Evolutionary conservation across 2,888 invertebrate species (phyloP).

Genomic region (Brenthis hecate): DNA sequence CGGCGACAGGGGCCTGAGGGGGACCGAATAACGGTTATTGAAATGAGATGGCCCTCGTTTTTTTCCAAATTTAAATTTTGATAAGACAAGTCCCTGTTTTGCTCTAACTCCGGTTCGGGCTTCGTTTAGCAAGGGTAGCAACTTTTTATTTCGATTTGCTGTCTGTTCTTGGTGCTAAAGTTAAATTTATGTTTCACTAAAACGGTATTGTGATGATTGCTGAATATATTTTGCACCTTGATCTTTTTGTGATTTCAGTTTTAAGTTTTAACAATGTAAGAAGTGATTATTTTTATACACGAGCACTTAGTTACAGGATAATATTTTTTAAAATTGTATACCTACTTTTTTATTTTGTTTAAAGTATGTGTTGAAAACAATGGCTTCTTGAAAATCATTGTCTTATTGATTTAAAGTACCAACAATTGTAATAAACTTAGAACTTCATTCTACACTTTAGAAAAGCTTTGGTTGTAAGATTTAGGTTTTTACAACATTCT

Average conservation of each 20-base stretch:
- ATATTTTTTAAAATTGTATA: no score
- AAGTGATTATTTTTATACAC: background rate
- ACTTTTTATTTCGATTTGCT: constrained; percentile 68
- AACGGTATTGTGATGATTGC: constrained; percentile 34
- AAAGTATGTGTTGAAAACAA: no score
- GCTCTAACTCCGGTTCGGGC: constrained; percentile 65
- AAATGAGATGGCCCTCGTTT: constrained; percentile 80
- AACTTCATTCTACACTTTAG: no score
- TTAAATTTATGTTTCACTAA: constrained; percentile 49
- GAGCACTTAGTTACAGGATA: no score
- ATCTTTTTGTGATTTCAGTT: constrained; percentile 25
- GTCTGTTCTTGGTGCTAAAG: constrained; percentile 60
- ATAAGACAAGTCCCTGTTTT: constrained; percentile 80
- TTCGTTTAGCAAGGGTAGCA: constrained; percentile 67
- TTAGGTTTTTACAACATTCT: no score
- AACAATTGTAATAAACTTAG: no score
- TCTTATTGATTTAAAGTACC: no score
- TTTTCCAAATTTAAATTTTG: constrained; percentile 82
- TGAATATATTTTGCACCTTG: constrained; percentile 37
- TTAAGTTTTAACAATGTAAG: constrained; percentile 21
- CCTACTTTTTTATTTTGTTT: no score
- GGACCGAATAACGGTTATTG: constrained; percentile 78
- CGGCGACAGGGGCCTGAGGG: constrained; percentile 48
- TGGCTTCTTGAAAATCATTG: no score
- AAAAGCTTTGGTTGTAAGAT: no score